Evolutionary conservation across 2,888 invertebrate genomes (phyloP), one percentile per base, ranked within the genome.

Genomic region (Rutpela maculata): DNA sequence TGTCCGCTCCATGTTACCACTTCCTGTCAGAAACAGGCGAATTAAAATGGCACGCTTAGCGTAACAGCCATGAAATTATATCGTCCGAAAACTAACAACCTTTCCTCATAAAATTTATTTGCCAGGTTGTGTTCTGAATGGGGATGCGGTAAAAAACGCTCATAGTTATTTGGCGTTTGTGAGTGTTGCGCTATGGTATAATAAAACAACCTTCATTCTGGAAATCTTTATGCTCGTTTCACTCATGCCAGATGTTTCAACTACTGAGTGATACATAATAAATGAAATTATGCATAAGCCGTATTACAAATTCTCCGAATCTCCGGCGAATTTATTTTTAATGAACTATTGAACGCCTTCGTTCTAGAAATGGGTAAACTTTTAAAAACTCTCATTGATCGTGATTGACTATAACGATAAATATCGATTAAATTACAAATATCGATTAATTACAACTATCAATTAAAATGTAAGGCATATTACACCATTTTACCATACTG

Each of bases 51-150:
- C 84, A 83, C 85, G 84, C 84, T 84, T 83, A 83, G 84, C 84
- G 84, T 86, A 87, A 87, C 85, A 84, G 86, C 86, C 86, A 86
- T 87, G 86, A 87, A 87, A 88, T 87, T 87, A 87, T 88, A 88
- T 87, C 86, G 87, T 85, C 86, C 84, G 87, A 87, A 86, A 88
- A 87, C 83, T 85, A 80, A 76, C 67, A 79, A 75, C 80, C 78
- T 70, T 74, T 74, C 31, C 72, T 62, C 72, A 35, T 72, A 72
- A 63, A 72, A 72, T 72, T 72, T 60, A 70, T 70, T 70, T 60
- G 50, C 63, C 72, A 50, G 62, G 62, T 50, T 55, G 63, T 72
- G 72, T 19, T 62, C 12, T 63, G 72, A 72, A 72, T 59, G 43
- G 63, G 63, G 17, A 22, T 55, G 63, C 43, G 35, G 50, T 55